These are phyloP conservation scores for Mellivora capensis DNA, from an alignment of 2,113 vertebrate species.

Conservation along the genomic window DNA sequence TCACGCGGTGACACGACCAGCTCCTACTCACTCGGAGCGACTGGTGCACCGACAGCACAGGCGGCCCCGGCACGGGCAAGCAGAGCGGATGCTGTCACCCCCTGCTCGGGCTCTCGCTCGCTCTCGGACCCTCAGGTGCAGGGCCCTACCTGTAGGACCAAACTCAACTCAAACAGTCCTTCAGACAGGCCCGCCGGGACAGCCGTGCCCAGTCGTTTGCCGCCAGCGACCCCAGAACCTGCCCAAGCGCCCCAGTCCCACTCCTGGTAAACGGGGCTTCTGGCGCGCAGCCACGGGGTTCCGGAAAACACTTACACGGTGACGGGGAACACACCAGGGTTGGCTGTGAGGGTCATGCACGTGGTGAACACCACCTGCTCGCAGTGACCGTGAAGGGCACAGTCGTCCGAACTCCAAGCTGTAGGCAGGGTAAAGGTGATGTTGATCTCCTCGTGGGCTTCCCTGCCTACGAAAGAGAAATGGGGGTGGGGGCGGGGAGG, in stretches of 20 bases:
- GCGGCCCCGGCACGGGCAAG: not conserved
- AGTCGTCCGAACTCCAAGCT: slow-evolving; percentile 96
- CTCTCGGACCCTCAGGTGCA: not conserved
- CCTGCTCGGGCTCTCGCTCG: not conserved
- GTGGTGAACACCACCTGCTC: slow-evolving; percentile 97
- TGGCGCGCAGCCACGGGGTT: accelerated
- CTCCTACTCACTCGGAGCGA: not conserved
- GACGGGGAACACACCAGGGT: slow-evolving; percentile 92
- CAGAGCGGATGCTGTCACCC: not conserved
- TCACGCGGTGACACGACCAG: not conserved
- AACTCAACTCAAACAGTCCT: not conserved
- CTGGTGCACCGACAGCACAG: not conserved
- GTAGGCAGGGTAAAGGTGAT: slow-evolving; percentile 95
- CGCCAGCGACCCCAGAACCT: not conserved
- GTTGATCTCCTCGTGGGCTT: slow-evolving; percentile 97
- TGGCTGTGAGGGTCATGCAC: slow-evolving; percentile 96
- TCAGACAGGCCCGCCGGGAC: not conserved
- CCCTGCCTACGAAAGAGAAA: slow-evolving; percentile 85
- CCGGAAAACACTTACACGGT: slow-evolving; percentile 89
- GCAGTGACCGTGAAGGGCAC: slow-evolving; percentile 94
- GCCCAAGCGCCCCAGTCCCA: not conserved
- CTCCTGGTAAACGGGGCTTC: not conserved
- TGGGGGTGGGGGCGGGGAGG: not conserved
- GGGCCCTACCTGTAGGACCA: not conserved
- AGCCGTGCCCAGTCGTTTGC: not conserved